Base-by-base conservation (phyloP, 1,140 invertebrate genomes). In the Archivesica marissinica region DNA sequence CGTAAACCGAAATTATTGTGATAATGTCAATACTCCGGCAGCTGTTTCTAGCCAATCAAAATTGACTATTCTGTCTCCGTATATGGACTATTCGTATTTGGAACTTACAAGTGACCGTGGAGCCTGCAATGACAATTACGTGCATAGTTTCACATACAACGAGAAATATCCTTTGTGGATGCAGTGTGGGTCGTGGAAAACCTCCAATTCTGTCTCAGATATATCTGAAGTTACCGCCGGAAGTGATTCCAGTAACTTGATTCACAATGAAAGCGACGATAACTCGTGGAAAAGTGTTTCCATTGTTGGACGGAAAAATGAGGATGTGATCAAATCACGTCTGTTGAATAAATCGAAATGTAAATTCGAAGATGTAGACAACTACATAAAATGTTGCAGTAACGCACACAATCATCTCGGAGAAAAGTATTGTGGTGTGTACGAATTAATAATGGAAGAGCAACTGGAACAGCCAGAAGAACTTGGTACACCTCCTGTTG, bases 391-490 rank as follows among this genome's bases (percentile, higher is more conserved):
- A 50, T 72, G 68, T 50, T 72, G 68, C 28, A 25, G 28, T 50
- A 72, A 44, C 50, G 50, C 68, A 4, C 68, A 72, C 35, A 30
- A 47, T 50, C 41, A 72, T 44, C 41, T 72, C 39, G 50, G 25
- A 50, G 52, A 64, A 41, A 83, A 64, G 20, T 83, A 83, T 50
- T 83, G 80, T 35, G 80, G 80, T 33, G 68, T 83, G 68, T 83
- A 83, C 41, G 80, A 83, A 75, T 38, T 75, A 39, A 75, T 83
- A 23, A 83, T 83, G 84, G 78, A 88, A 76, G 56, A 72, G 50
- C 82, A 86, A 47, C 33, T 82, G 44, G 87, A 85, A 61, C 82
- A 86, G 56, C 33, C 78, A 39, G 87, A 85, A 61, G 39, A 82
- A 30, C 38, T 88, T 6, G 33, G 79, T n/a, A 11, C 41, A 47